These are phyloP conservation scores for Ophioninae sp. DNA, from an alignment of 2,888 invertebrate genomes.

Conservation along the genomic window DNA sequence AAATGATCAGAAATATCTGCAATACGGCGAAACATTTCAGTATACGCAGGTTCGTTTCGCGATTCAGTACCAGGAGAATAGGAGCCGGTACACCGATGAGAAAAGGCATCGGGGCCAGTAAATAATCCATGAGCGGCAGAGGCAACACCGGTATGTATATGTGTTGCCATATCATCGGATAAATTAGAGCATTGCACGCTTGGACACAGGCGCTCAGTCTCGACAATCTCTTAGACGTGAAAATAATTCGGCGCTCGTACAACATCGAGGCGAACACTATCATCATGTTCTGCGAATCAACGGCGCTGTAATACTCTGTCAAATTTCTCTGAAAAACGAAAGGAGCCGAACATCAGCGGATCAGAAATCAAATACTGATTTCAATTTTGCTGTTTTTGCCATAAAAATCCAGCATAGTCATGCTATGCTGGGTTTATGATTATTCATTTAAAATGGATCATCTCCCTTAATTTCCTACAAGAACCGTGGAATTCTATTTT, in stretches of 20 bases:
- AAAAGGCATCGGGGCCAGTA: slow-evolving; percentile 98
- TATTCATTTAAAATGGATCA: no score
- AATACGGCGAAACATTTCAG: not conserved
- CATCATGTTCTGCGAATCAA: slow-evolving; percentile 97
- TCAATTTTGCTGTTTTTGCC: no score
- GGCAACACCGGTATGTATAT: slow-evolving; percentile 98
- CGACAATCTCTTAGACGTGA: slow-evolving; percentile 94
- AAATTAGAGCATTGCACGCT: slow-evolving; percentile 96
- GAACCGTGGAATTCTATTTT: no score
- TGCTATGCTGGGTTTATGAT: no score
- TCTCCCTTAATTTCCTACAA: no score
- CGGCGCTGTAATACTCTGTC: slow-evolving; percentile 98
- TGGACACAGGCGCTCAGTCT: slow-evolving; percentile 96
- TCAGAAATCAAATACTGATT: not conserved
- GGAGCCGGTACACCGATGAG: slow-evolving; percentile 96
- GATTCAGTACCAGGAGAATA: slow-evolving; percentile 87
- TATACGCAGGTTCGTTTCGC: not conserved
- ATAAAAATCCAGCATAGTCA: no score
- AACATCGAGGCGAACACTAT: slow-evolving; percentile 97
- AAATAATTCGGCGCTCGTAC: slow-evolving; percentile 95
- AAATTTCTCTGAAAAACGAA: slow-evolving; percentile 91
- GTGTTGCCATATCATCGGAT: slow-evolving; percentile 99
- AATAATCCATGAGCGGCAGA: slow-evolving; percentile 92
- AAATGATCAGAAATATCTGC: not conserved
- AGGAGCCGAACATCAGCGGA: slow-evolving; percentile 60